Percentiles rank a stretch among this genome's conserved stretches.
Conservation (phyloP, 2,888 invertebrate species). For the Beris chalybata region DNA sequence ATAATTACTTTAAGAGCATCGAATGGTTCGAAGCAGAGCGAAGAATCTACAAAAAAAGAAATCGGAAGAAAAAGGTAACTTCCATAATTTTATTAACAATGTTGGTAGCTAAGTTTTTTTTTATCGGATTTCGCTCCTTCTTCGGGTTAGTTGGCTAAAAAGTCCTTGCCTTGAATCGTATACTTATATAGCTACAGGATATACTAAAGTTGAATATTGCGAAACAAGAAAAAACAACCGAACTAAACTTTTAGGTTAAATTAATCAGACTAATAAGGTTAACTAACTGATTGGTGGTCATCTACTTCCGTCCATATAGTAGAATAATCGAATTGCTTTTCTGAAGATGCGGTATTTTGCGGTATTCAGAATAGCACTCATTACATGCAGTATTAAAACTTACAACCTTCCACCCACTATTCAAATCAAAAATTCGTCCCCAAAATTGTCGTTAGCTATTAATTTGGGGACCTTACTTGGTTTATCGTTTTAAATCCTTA, state of each 20-base stretch:
- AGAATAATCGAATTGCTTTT: too few relatives aligned
- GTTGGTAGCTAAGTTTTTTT: conserved; percentile 16
- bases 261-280: conserved; percentile 26
- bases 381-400: too few relatives aligned
- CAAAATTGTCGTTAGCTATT: too few relatives aligned
- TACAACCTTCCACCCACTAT: too few relatives aligned
- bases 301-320: too few relatives aligned
- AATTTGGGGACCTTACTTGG: too few relatives aligned
- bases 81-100: conserved; percentile 26
- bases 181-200: not conserved
- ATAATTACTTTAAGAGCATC: conserved; percentile 7
- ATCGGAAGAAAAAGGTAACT: conserved; percentile 2
- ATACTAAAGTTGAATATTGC: not conserved
- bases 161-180: not conserved
- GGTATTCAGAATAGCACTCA: too few relatives aligned
- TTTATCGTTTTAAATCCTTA: too few relatives aligned
- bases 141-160: not conserved
- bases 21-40: not conserved
- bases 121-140: not conserved
- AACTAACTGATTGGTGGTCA: conserved; percentile 4
- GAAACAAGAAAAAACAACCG: conserved; percentile 2
- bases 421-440: too few relatives aligned
- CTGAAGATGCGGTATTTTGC: too few relatives aligned
- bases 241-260: conserved; percentile 24
- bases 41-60: not conserved